Conservation (phyloP, 37 sponge, comb jelly and placozoan genomes). For the Theonella swinhoei region DNA sequence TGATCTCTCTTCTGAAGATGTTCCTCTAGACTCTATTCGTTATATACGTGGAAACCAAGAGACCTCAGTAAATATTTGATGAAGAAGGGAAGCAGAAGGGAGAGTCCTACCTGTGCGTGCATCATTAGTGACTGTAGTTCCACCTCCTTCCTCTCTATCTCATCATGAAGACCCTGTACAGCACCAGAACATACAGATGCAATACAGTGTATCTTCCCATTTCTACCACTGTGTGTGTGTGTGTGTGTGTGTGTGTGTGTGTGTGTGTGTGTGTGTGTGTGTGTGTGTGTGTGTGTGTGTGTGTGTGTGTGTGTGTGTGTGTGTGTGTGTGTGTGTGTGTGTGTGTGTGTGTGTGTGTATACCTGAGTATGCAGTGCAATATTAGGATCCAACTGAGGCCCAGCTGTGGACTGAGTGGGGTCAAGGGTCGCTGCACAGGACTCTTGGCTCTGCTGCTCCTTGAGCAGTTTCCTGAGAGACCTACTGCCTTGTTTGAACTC, state of each 20-base stretch:
- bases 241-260: slow-evolving; percentile 16
- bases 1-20: slow-evolving; percentile 37
- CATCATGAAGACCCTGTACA: background rate
- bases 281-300: background rate
- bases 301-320: slow-evolving; percentile 15
- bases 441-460: slow-evolving; percentile 1
- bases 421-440: background rate
- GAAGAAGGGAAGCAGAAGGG: background rate
- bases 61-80: no score
- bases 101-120: slow-evolving; percentile 17
- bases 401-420: background rate
- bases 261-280: background rate
- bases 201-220: background rate
- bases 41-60: no score
- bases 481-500: slow-evolving; percentile 23
- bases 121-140: slow-evolving; percentile 46
- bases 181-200: background rate
- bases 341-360: slow-evolving; percentile 18
- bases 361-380: background rate
- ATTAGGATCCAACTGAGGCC: background rate
- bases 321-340: slow-evolving; percentile 5
- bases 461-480: slow-evolving; percentile 13
- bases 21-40: slow-evolving; percentile 59
- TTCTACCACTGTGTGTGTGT: background rate
- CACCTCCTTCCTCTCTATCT: slow-evolving; percentile 44